Percentiles rank a stretch among this genome's conserved stretches.
Conservation (phyloP, 2,113 vertebrate species). For the Uria aalge region DNA sequence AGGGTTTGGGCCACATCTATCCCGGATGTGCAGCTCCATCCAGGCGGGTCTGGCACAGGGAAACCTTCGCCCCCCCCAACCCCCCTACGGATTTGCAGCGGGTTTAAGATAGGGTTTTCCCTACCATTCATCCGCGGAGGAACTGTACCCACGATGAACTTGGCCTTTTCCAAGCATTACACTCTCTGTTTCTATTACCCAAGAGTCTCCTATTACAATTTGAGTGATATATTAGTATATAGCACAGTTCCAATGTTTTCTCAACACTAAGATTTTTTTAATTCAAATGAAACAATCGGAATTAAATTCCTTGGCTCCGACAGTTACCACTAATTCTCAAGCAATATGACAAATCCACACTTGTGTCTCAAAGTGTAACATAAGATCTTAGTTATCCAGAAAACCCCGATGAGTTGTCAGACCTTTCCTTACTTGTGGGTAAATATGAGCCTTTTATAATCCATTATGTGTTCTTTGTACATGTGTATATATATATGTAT, state of each 20-base stretch:
- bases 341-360: constrained; percentile 64
- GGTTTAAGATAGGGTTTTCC: neutral
- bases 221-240: neutral
- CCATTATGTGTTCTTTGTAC: neutral
- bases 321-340: constrained; percentile 61
- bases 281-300: constrained; percentile 59
- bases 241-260: constrained; percentile 48
- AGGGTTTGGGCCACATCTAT: neutral
- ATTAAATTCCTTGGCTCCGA: constrained; percentile 67
- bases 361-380: constrained; percentile 32
- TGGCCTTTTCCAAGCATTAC: neutral
- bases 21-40: neutral
- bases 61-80: neutral
- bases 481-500: neutral
- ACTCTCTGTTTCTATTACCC: neutral
- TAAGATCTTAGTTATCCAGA: constrained; percentile 44
- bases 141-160: neutral
- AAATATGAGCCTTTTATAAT: constrained; percentile 47
- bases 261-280: constrained; percentile 28
- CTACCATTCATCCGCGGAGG: neutral
- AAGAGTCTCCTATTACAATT: constrained; percentile 7
- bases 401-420: constrained; percentile 33
- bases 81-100: neutral
- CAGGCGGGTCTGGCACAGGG: neutral
- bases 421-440: constrained; percentile 42